Conservation (phyloP, 2,888 invertebrate genomes). For the Lochmaea capreae region DNA sequence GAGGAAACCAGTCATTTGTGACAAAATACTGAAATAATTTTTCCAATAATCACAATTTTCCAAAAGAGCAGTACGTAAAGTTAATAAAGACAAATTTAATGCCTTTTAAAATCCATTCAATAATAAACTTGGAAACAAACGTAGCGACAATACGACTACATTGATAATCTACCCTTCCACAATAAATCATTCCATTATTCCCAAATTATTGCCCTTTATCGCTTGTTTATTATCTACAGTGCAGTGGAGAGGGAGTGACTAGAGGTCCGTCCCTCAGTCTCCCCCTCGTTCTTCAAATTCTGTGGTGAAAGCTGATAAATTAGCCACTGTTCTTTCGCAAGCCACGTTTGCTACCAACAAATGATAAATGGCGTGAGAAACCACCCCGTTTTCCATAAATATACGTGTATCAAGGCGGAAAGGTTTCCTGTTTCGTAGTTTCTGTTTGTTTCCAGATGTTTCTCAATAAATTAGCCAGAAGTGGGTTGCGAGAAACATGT, state of each 20-base stretch:
- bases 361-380: slow-evolving; percentile 51
- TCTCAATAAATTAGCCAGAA: slow-evolving; percentile 41
- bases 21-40: not conserved
- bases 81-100: not conserved
- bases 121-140: not conserved
- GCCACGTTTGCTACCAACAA: slow-evolving; percentile 44
- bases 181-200: slow-evolving; percentile 22
- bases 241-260: slow-evolving; percentile 23
- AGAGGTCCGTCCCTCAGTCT: slow-evolving; percentile 29
- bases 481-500: slow-evolving; percentile 25
- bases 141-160: not conserved
- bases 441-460: slow-evolving; percentile 45
- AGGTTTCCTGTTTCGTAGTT: slow-evolving; percentile 41
- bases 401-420: slow-evolving; percentile 42
- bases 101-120: not conserved
- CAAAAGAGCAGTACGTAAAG: too few species aligned
- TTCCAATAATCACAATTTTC: too few species aligned
- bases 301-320: slow-evolving; percentile 46
- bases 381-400: slow-evolving; percentile 53
- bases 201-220: slow-evolving; percentile 24
- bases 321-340: slow-evolving; percentile 43
- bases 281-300: slow-evolving; percentile 31
- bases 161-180: not conserved
- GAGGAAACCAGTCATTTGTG: not conserved
- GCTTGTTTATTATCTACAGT: slow-evolving; percentile 24